These are phyloP conservation scores for Tiliqua scincoides DNA, from an alignment of 2,113 vertebrate genomes.

Conservation along the genomic window DNA sequence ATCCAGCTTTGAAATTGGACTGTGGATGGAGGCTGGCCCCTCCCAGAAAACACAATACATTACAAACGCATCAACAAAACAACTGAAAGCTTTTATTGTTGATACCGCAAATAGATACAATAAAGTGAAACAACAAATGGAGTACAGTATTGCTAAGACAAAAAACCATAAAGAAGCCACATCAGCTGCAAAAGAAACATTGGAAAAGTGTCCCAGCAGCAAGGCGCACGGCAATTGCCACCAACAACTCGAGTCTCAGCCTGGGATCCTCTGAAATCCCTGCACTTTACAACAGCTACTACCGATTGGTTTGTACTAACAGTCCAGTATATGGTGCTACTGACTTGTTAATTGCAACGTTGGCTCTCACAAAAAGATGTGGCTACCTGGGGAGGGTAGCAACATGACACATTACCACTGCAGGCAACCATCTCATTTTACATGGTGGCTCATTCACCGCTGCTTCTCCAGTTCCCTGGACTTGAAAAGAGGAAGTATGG, in stretches of 20 bases:
- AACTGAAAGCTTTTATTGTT: conserved; percentile 91
- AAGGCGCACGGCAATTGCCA: conserved; percentile 81
- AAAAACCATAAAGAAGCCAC: conserved; percentile 79
- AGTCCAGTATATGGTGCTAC: conserved; percentile 21
- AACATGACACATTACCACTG: not conserved
- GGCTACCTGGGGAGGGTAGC: not conserved
- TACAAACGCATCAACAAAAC: conserved; percentile 65
- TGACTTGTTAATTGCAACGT: conserved; percentile 26
- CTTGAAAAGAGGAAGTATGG: too few species aligned
- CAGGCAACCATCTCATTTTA: not conserved
- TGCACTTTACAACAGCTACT: conserved; percentile 42
- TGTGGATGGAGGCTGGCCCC: too few species aligned
- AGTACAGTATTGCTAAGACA: conserved; percentile 86
- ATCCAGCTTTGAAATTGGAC: too few species aligned
- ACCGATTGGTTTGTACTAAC: conserved; percentile 40
- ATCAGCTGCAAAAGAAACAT: conserved; percentile 80
- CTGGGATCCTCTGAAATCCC: conserved; percentile 67
- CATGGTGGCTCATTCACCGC: too few species aligned
- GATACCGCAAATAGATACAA: conserved; percentile 88
- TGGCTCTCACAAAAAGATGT: conserved; percentile 23
- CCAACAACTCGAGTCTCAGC: conserved; percentile 83
- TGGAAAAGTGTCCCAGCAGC: conserved; percentile 68
- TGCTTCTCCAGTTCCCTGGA: too few species aligned
- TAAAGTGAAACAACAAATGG: conserved; percentile 90
- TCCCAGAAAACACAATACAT: too few species aligned